These are phyloP conservation scores for Plemyria rubiginata DNA, from an alignment of 2,888 invertebrate species.

Conservation along the genomic window DNA sequence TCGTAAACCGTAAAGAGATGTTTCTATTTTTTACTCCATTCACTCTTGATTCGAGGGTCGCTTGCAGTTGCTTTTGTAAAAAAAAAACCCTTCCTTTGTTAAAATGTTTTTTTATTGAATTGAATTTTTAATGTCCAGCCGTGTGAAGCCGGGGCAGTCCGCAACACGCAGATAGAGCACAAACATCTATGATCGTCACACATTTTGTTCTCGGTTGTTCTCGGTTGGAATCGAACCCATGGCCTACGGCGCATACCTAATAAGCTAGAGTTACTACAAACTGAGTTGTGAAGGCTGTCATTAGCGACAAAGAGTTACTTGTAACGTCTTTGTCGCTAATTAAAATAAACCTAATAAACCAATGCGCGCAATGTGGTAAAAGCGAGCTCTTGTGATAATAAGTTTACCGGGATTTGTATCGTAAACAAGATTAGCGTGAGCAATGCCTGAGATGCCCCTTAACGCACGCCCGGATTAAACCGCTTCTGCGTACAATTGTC, in stretches of 20 bases:
- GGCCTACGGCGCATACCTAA: too few species aligned
- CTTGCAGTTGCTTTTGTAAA: slow-evolving; percentile 15
- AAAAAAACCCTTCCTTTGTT: slow-evolving; percentile 11
- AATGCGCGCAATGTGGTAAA: slow-evolving; percentile 7
- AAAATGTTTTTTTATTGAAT: slow-evolving; percentile 9
- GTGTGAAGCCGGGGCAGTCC: not conserved
- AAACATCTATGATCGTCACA: not conserved
- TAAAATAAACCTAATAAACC: slow-evolving; percentile 2
- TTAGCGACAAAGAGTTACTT: too few species aligned
- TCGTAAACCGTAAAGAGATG: slow-evolving; percentile 27
- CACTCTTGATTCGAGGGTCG: slow-evolving; percentile 1
- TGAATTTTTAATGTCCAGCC: too few species aligned
- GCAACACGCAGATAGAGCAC: too few species aligned
- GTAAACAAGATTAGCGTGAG: slow-evolving; percentile 67
- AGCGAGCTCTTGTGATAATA: slow-evolving; percentile 37
- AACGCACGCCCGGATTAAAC: slow-evolving; percentile 56
- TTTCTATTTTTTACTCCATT: slow-evolving; percentile 16
- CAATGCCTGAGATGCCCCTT: slow-evolving; percentile 51
- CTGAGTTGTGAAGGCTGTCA: too few species aligned
- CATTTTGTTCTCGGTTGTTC: too few species aligned
- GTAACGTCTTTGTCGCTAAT: not conserved
- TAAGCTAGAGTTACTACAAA: too few species aligned
- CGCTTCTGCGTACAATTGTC: slow-evolving; percentile 58
- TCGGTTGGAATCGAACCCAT: too few species aligned
- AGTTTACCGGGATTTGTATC: slow-evolving; percentile 64